These are phyloP conservation scores for Lochmaea crataegi DNA, from an alignment of 2,888 invertebrate species.

Conservation along the genomic window DNA sequence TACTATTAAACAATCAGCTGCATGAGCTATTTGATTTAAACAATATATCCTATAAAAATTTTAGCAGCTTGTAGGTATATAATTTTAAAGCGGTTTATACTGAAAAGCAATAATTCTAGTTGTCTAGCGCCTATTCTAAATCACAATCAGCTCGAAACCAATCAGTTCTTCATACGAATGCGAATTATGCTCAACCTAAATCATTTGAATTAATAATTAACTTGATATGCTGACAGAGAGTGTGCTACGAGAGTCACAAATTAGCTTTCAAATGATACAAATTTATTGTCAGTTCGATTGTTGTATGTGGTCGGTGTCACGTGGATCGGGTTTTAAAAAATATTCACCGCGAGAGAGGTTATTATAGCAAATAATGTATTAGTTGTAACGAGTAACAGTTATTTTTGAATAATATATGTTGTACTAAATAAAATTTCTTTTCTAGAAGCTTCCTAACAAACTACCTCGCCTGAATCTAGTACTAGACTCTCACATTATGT, in stretches of 20 bases:
- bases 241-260: conserved; percentile 42
- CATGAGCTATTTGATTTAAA: no score
- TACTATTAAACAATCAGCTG: no score
- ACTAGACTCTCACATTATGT: not conserved
- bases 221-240: conserved; percentile 47
- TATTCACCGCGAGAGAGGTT: not conserved
- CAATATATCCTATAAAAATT: not conserved
- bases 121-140: conserved; percentile 44
- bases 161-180: conserved; percentile 40
- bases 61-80: conserved; percentile 19
- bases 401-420: not conserved
- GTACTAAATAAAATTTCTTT: not conserved
- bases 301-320: conserved; percentile 8
- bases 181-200: conserved; percentile 43
- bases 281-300: conserved; percentile 29
- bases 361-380: not conserved
- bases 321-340: not conserved
- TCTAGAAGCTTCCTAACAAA: not conserved
- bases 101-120: conserved; percentile 44
- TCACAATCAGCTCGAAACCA: conserved; percentile 50
- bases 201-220: conserved; percentile 46
- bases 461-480: not conserved
- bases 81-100: conserved; percentile 30
- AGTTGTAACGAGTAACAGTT: not conserved
- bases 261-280: conserved; percentile 41